Base-by-base conservation (phyloP, 2,113 vertebrate genomes). In the Anolis carolinensis region DNA sequence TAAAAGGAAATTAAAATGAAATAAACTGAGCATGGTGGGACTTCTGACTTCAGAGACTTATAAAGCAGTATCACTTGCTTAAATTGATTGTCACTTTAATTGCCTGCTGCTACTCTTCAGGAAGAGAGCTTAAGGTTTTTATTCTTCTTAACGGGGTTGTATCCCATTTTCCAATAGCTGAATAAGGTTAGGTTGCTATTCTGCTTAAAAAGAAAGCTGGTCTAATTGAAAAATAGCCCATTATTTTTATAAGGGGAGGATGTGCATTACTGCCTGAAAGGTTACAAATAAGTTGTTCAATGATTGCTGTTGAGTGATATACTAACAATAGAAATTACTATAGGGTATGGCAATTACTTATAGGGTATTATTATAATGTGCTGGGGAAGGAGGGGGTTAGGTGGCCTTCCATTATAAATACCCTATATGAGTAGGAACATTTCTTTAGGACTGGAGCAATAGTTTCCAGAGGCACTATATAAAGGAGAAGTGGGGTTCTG, bases 1-100 rank as follows among this genome's bases (percentile, higher is more conserved):
- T 93, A 95, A 96, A 96, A 96, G 95, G 95, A 96, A 97, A 97
- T 97, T 94, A 96, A 96, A 96, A 93, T 95, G 95, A 96, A 96
- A 96, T 96, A 89, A 95, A 95, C 94, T 93, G 92, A 94, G 93
- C 95, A 95, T 95, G 95, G 94, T 91, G 94, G 94, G 94, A 95
- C 89, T 95, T 96, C 95, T 93, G 95, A 96, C 95, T 95, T 96
- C 74, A 89, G 95, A 93, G 94, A 88, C 93, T 92, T 91, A 93
- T 85, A 91, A 87, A 94, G 93, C 93, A 94, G 23, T 91, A 94
- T 94, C 86, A 71, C 93, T 93, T 93, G 92, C 48, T 94, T 92
- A 76, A 94, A 94, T 92, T 95, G 95, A 96, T 95, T 95, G 95
- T 95, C 96, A 96, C 90, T 94, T 94, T 90, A 93, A 94, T 89